Evolutionary conservation across 2,888 invertebrate species (phyloP).

Genomic region (Plebejus argus): DNA sequence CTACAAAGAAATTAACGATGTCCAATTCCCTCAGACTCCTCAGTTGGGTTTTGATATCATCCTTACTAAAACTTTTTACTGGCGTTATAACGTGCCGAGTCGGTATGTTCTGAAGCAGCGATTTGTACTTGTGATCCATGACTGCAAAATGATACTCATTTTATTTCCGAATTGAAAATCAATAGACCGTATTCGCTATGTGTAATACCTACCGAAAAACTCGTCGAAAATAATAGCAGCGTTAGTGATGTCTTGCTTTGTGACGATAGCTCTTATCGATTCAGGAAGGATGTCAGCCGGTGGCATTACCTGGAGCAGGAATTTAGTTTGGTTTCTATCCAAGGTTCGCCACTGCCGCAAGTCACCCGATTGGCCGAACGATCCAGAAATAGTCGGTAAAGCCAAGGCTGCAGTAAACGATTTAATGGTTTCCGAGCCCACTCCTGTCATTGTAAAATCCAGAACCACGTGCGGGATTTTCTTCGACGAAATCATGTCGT

Average conservation of each 20-base stretch:
- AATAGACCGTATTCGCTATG: neutral
- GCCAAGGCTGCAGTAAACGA: slow-evolving; percentile 90
- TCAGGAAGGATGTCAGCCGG: slow-evolving; percentile 93
- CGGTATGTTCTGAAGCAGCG: slow-evolving; percentile 92
- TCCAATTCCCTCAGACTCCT: slow-evolving; percentile 88
- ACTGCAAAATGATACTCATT: slow-evolving; percentile 75
- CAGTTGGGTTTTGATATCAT: slow-evolving; percentile 85
- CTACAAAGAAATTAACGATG: slow-evolving; percentile 93
- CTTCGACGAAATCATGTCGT: slow-evolving; percentile 82
- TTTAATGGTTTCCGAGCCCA: slow-evolving; percentile 92
- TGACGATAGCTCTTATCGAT: slow-evolving; percentile 89
- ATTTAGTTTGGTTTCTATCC: slow-evolving; percentile 85
- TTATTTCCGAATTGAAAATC: slow-evolving; percentile 33
- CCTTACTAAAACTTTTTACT: slow-evolving; percentile 79
- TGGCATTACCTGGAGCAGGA: slow-evolving; percentile 90
- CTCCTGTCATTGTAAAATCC: slow-evolving; percentile 90
- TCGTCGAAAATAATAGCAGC: slow-evolving; percentile 95
- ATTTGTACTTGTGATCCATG: slow-evolving; percentile 97
- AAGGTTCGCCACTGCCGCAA: slow-evolving; percentile 90
- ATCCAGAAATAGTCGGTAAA: slow-evolving; percentile 91
- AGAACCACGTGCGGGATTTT: slow-evolving; percentile 89
- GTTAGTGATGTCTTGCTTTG: slow-evolving; percentile 92
- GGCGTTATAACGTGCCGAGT: slow-evolving; percentile 93
- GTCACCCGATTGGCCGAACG: slow-evolving; percentile 92
- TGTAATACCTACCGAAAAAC: slow-evolving; percentile 84